Evolutionary conservation across 2,797 vertebrate genomes (phyloP), one percentile per base, ranked within the genome.

Genomic region (Percopsis omiscomaycus): DNA sequence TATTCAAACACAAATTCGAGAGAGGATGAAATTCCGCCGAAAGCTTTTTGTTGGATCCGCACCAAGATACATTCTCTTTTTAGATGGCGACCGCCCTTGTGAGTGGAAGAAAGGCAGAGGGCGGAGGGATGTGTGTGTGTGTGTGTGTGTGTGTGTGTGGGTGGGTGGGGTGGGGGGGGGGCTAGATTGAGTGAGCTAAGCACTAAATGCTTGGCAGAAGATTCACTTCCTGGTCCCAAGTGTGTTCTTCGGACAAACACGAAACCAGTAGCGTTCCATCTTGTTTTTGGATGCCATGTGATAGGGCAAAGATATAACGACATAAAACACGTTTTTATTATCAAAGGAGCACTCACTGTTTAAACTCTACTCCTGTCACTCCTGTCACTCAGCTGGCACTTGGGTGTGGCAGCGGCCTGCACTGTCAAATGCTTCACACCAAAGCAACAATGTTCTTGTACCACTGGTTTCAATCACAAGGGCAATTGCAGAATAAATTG

Each of bases 1-100:
- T 90, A 87, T 89, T 89, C 90, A 89, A 89, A 89, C 85, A 81
- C 84, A 83, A 79, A 88, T 84, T 88, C 86, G 84, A 85, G 83
- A 66, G 86, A 80, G 80, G 85, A 91, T 83, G 82, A 89, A 89
- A 90, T 88, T 89, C 86, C 78, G 78, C 60, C 69, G 85, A 89
- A 85, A 89, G 86, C 80, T 32, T 89, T 89, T 90, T 89, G 86
- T 91, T 91, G 89, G 89, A 89, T 62, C 68, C 52, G 59, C 71
- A 88, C 88, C 89, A 91, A 90, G 82, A 81, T 88, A 80, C 73
- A 81, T 12, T 42, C n/a, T 16, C 32, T 44, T 87, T 89, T 86
- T 59, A 78, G 85, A 89, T 86, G 84, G 75, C 78, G 74, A 11
- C 75, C 86, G 88, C 79, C 84, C 86, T 88, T 89, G 84, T 84